phyloP scores from a whole-genome alignment of 1,140 invertebrate genomes.

The Drosophila bipectinata region DNA sequence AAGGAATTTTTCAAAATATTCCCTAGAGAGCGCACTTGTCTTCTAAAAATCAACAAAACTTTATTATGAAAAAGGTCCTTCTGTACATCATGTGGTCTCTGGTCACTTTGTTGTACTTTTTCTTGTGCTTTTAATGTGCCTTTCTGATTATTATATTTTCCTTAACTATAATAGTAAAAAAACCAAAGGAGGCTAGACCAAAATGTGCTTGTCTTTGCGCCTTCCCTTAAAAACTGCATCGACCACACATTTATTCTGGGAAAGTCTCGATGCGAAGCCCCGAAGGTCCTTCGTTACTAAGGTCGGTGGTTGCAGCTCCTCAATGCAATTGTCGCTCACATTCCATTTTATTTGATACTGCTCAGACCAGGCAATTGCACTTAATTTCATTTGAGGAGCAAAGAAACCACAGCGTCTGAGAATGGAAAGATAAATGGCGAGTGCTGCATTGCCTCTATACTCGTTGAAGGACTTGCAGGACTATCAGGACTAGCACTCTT shows the following conservation, averaged over 20 bases:
- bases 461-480: not conserved
- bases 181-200: not conserved
- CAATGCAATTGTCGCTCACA: conserved; percentile 24
- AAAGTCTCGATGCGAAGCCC: not conserved
- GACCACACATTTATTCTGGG: not conserved
- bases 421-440: conserved; percentile 11
- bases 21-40: too few species aligned
- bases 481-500: not conserved
- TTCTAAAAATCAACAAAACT: too few species aligned
- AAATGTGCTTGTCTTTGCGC: not conserved
- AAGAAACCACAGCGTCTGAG: conserved; percentile 11
- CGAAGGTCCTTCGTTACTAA: not conserved
- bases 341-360: conserved; percentile 23
- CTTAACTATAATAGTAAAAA: not conserved
- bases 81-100: not conserved
- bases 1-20: too few species aligned
- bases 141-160: not conserved
- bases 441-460: not conserved
- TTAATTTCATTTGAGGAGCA: conserved; percentile 21
- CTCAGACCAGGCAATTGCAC: conserved; percentile 23
- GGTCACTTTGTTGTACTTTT: not conserved
- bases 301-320: conserved; percentile 9
- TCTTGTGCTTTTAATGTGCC: too few species aligned
- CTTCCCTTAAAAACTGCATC: not conserved
- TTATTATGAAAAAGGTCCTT: too few species aligned